phyloP scores from a whole-genome alignment of 2,113 vertebrate species.

The Poeciliopsis retropinna region DNA sequence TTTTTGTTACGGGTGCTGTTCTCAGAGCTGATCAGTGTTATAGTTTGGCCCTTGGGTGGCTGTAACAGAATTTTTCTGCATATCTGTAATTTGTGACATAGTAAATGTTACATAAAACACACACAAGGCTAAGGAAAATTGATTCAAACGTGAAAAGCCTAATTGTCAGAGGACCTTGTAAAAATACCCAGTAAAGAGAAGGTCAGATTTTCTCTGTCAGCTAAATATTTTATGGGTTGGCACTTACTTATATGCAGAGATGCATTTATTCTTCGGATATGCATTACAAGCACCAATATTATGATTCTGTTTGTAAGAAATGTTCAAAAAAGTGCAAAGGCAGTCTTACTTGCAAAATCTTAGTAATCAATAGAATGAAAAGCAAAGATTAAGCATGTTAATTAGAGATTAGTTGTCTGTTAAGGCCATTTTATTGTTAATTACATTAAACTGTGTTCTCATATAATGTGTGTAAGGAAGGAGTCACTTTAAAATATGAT shows the following conservation, averaged over 20 bases:
- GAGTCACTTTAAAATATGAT: too few species aligned
- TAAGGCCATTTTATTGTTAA: too few species aligned
- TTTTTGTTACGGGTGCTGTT: constrained; percentile 18
- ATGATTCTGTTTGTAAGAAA: constrained; percentile 32
- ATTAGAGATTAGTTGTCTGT: too few species aligned
- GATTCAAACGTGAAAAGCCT: constrained; percentile 22
- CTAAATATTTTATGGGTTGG: constrained; percentile 11
- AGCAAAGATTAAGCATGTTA: too few species aligned
- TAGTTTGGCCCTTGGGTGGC: constrained; percentile 20
- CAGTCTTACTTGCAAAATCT: too few species aligned
- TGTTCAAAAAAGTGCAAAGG: background rate
- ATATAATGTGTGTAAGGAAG: too few species aligned
- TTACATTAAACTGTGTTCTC: too few species aligned
- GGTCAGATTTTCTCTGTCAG: constrained; percentile 49
- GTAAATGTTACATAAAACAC: constrained; percentile 14
- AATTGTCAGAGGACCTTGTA: constrained; percentile 17
- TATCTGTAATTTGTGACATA: background rate
- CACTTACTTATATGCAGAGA: constrained; percentile 4
- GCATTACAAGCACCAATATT: constrained; percentile 1
- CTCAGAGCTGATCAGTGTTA: constrained; percentile 6
- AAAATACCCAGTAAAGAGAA: constrained; percentile 39
- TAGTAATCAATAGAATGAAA: too few species aligned
- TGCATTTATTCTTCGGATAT: constrained; percentile 15
- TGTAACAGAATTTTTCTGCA: background rate
- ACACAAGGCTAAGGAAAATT: constrained; percentile 24